These are phyloP conservation scores for Maccullochella peelii DNA, from an alignment of 2,113 vertebrate species.

Conservation along the genomic window DNA sequence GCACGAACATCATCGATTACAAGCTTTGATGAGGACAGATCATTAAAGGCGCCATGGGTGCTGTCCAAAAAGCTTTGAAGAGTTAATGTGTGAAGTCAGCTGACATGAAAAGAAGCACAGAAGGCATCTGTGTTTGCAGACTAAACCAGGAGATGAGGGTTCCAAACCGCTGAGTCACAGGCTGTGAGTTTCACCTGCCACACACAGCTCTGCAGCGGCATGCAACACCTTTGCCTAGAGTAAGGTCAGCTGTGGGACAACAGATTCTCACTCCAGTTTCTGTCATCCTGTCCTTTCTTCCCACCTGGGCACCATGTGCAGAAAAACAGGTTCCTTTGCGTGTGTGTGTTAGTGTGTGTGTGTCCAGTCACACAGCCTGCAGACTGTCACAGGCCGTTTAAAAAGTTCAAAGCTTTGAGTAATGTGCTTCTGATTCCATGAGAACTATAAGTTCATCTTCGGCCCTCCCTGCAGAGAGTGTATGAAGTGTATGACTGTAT, in stretches of 20 bases:
- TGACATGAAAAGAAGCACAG: conserved; percentile 43
- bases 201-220: conserved; percentile 8
- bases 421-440: conserved; percentile 62
- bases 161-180: conserved; percentile 70
- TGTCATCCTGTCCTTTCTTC: conserved; percentile 29
- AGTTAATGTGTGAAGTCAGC: conserved; percentile 48
- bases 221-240: conserved; percentile 10
- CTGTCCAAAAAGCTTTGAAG: conserved; percentile 46
- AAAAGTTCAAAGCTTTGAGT: conserved; percentile 65
- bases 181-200: conserved; percentile 13
- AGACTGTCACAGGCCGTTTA: conserved; percentile 40
- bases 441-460: conserved; percentile 46
- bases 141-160: conserved; percentile 20
- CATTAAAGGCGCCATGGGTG: conserved; percentile 3
- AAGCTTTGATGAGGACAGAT: conserved; percentile 42
- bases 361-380: conserved; percentile 20
- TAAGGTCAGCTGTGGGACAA: conserved; percentile 62
- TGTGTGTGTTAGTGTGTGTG: not conserved
- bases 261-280: conserved; percentile 40
- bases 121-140: conserved; percentile 42
- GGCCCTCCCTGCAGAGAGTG: conserved; percentile 24
- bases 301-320: conserved; percentile 61
- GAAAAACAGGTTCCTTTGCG: conserved; percentile 59
- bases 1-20: conserved; percentile 37
- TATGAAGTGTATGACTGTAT: too few relatives aligned